Percentiles rank a stretch among this genome's conserved stretches.
Evolutionary conservation across 2,797 vertebrate genomes (phyloP).

Genomic region (Enteromius argenteus): DNA sequence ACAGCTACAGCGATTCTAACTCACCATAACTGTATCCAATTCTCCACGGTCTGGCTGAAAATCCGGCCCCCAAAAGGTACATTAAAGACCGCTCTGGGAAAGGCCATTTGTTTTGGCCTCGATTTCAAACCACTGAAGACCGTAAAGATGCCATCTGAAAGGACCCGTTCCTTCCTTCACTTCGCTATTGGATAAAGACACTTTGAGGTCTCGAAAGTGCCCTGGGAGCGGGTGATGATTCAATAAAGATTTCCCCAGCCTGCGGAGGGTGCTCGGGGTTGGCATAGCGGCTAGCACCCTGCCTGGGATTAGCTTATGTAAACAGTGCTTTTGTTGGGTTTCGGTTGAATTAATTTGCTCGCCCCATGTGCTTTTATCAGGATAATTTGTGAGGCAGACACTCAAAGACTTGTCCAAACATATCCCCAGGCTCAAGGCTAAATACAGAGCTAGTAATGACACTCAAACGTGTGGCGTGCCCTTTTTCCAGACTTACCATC

Average conservation of each 20-base stretch:
- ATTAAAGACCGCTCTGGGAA: constrained; percentile 41
- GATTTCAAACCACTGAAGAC: constrained; percentile 48
- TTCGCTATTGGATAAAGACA: constrained; percentile 47
- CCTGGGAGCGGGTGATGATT: constrained; percentile 68
- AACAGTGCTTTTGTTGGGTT: constrained; percentile 77
- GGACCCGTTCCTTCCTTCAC: constrained; percentile 30
- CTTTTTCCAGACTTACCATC: constrained; percentile 37
- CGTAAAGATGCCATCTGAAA: constrained; percentile 51
- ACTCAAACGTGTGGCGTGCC: constrained; percentile 65
- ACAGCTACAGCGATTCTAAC: constrained; percentile 47
- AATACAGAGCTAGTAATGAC: constrained; percentile 67
- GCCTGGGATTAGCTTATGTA: constrained; percentile 74
- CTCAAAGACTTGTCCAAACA: constrained; percentile 64
- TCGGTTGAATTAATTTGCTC: constrained; percentile 75
- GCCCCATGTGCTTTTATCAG: constrained; percentile 70
- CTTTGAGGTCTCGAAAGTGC: constrained; percentile 41
- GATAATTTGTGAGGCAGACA: constrained; percentile 59
- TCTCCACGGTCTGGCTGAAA: constrained; percentile 48
- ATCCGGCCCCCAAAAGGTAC: constrained; percentile 29
- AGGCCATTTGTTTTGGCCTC: constrained; percentile 42
- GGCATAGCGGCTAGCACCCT: constrained; percentile 57
- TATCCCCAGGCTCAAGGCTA: constrained; percentile 61
- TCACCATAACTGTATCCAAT: constrained; percentile 57
- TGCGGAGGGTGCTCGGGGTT: constrained; percentile 60
- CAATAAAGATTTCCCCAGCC: constrained; percentile 70